These are phyloP conservation scores for Drosophila auraria DNA, from an alignment of 1,140 invertebrate genomes.

Conservation along the genomic window DNA sequence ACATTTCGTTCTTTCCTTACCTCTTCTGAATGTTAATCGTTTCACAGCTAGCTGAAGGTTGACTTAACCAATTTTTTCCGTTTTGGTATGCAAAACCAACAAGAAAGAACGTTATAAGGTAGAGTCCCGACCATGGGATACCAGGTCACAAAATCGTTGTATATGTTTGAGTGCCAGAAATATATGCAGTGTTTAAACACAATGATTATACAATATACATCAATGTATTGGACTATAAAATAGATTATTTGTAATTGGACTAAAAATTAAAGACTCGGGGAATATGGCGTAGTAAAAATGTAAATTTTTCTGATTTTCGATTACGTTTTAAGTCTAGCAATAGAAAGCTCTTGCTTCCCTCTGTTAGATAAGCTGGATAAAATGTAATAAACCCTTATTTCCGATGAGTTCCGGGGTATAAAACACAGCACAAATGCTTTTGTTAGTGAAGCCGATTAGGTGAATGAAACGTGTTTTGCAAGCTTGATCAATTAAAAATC, in stretches of 20 bases:
- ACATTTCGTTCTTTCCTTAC: slow-evolving; percentile 44
- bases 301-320: neutral
- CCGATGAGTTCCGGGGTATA: neutral
- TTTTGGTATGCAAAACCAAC: slow-evolving; percentile 24
- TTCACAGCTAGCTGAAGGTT: slow-evolving; percentile 49
- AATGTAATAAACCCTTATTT: neutral
- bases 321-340: neutral
- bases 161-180: too few relatives aligned
- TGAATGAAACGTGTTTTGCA: slow-evolving; percentile 66
- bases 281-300: too few relatives aligned
- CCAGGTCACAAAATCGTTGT: neutral
- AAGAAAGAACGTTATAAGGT: neutral
- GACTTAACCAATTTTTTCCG: slow-evolving; percentile 48
- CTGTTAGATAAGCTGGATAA: neutral
- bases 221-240: too few relatives aligned
- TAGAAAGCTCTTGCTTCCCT: neutral
- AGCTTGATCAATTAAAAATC: slow-evolving; percentile 44
- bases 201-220: too few relatives aligned
- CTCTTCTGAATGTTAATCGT: slow-evolving; percentile 43
- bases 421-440: slow-evolving; percentile 19
- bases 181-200: neutral
- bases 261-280: neutral
- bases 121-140: neutral
- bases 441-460: slow-evolving; percentile 61
- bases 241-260: too few relatives aligned